A percentile compares a stretch with the other conserved stretches of the same genome.
Conservation (phyloP, 2,797 vertebrate genomes). For the Catharus ustulatus region DNA sequence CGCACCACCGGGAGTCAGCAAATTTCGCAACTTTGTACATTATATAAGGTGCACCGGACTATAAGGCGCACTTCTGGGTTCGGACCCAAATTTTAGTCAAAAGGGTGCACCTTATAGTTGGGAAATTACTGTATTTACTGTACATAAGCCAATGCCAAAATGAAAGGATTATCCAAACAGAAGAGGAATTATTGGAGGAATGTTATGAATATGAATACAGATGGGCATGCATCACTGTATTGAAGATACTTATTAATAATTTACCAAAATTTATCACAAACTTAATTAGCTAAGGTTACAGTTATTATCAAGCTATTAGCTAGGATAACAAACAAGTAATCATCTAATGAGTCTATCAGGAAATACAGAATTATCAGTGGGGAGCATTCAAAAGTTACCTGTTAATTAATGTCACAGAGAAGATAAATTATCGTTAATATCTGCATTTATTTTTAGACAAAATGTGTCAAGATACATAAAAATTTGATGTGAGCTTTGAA, state of each 20-base stretch:
- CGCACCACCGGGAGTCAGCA: no score
- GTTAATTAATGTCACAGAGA: neutral
- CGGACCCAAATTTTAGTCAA: no score
- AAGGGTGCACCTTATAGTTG: no score
- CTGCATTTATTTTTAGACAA: slow-evolving; percentile 12
- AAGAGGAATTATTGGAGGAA: neutral
- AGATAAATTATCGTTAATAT: neutral
- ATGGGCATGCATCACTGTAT: neutral
- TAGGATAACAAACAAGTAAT: neutral
- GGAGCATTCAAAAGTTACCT: neutral
- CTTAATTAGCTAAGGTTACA: neutral
- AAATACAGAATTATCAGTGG: neutral
- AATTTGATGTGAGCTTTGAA: neutral
- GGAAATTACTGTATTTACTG: neutral
- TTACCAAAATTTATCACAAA: neutral
- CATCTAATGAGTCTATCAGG: neutral
- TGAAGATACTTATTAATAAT: slow-evolving; percentile 2
- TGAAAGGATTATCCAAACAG: neutral
- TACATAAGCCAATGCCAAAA: rapidly evolving
- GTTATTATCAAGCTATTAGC: neutral
- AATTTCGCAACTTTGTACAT: no score
- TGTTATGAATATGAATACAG: neutral
- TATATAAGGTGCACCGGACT: no score
- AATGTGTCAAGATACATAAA: neutral
- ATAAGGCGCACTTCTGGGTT: no score